Base-by-base conservation (phyloP, 2,113 vertebrate species). In the Tursiops truncatus region DNA sequence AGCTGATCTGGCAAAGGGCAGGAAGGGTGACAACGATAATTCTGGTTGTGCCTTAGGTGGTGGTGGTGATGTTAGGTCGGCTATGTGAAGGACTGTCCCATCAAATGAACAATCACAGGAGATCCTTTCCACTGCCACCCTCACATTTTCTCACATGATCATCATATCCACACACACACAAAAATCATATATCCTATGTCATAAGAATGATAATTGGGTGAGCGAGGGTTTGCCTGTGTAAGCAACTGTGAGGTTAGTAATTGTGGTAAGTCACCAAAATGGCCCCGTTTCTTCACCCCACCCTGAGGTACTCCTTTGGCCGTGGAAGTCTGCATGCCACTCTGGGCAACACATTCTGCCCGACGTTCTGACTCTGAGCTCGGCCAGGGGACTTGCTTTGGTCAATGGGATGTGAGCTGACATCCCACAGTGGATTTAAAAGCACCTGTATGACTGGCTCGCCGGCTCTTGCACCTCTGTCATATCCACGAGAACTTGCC, bases 101-200 rank as follows among this genome's bases (percentile, higher is more conserved):
- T 36, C 18, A 44, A 20, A 63, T 2, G 15, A 21, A 4, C 3
- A 2, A 33, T 56, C 87, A n/a, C 38, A 21, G 36, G 50, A 73
- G 50, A n/a, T 2, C n/a, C 3, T 41, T 13, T 31, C 53, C 9
- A 25, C 25, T 0, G 0, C 41, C 4, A 17, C 10, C 18, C 62
- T 31, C 68, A 8, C 68, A 23, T n/a, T 38, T 38, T 41, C 91
- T 41, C 65, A 28, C 2, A 2, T 4, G 25, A 31, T 6, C 12
- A 58, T 18, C 50, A 50, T 17, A 74, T 36, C 41, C 50, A 53
- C 50, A 53, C 50, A 53, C 5, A 53, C 53, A 73, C 53, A 36
- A 20, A 20, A 71, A 58, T 74, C 53, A 10, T 5, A n/a, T 53
- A 28, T 6, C 23, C 20, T 44, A 8, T 0, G 6, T 58, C 38